phyloP scores from a whole-genome alignment of 2,797 vertebrate species.

The Crenuchus spilurus region DNA sequence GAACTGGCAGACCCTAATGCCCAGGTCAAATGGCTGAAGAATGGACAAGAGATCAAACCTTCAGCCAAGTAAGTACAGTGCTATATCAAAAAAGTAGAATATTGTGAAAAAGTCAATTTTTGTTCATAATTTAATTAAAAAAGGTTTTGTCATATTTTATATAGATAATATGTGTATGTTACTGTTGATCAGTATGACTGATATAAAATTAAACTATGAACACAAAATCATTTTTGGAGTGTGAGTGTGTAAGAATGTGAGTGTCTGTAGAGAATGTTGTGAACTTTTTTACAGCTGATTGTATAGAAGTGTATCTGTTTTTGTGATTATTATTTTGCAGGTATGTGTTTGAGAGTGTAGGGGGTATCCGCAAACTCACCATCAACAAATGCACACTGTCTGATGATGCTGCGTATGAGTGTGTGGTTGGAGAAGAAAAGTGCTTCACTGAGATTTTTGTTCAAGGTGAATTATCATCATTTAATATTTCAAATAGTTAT shows the following conservation, averaged over 20 bases:
- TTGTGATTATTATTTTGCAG: too few species aligned
- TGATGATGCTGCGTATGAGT: slow-evolving; percentile 90
- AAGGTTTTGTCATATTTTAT: too few species aligned
- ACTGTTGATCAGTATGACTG: too few species aligned
- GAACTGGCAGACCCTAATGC: slow-evolving; percentile 81
- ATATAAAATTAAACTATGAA: too few species aligned
- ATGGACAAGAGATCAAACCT: slow-evolving; percentile 88
- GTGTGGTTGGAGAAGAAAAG: slow-evolving; percentile 85
- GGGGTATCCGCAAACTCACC: slow-evolving; percentile 85
- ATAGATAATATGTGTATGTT: too few species aligned
- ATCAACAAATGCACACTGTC: slow-evolving; percentile 91
- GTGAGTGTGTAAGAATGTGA: slow-evolving; percentile 15
- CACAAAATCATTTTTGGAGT: too few species aligned
- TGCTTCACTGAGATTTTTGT: slow-evolving; percentile 87
- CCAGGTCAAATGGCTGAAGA: slow-evolving; percentile 87
- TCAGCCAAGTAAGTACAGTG: slow-evolving; percentile 87
- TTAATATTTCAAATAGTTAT: neutral
- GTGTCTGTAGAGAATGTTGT: too few species aligned
- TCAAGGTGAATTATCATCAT: slow-evolving; percentile 80
- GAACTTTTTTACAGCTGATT: too few species aligned
- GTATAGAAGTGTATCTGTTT: too few species aligned
- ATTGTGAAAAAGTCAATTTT: too few species aligned
- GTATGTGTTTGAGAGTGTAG: slow-evolving; percentile 89
- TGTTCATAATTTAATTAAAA: too few species aligned
- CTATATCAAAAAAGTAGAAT: too few species aligned